Evolutionary conservation across 2,113 vertebrate genomes (phyloP), one percentile per base, ranked within the genome.

Genomic region (Oreochromis aureus): DNA sequence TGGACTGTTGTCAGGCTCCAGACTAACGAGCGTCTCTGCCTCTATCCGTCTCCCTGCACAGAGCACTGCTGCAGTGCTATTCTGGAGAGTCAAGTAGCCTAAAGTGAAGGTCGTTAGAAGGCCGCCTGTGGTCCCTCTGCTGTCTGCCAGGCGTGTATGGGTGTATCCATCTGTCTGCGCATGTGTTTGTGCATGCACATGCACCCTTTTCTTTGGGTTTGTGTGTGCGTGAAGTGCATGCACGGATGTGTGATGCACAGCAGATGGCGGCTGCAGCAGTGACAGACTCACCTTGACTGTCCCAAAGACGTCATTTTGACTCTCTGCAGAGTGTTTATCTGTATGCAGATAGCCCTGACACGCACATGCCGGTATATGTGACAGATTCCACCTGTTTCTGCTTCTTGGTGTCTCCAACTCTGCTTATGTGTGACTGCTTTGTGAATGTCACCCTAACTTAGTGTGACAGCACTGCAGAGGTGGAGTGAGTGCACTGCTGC

Each of bases 241-340:
- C 59, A 54, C 9, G 34, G n/a, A 32, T 30, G n/a, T 78, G 44
- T 4, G 8, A 59, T 80, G 46, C 18, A 83, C 55, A 44, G 59
- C 91, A 91, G 91, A 92, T 91, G 89, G 89, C 82, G 83, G 85
- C 84, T 86, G 89, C 89, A 79, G 89, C 84, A 89, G 5, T 30
- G 41, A 89, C 53, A n/a, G 59, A 79, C 81, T 95, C 93, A 94
- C 94, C 93, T 94, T 95, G 89, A 94, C 88, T 78, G 71, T 66
- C 59, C 19, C 82, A 82, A 80, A 87, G 69, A 85, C 90, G 84
- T 80, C 1, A 4, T 19, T 46, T 66, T 84, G 59, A 80, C 39
- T 79, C 69, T 81, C 13, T 2, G 48, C 53, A 44, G 69, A 46
- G 6, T 12, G 5, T 83, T 76, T 24, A 13, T 80, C 58, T 84